Conservation (phyloP, 2,888 invertebrate genomes). For the Ryuthela nishihirai region DNA sequence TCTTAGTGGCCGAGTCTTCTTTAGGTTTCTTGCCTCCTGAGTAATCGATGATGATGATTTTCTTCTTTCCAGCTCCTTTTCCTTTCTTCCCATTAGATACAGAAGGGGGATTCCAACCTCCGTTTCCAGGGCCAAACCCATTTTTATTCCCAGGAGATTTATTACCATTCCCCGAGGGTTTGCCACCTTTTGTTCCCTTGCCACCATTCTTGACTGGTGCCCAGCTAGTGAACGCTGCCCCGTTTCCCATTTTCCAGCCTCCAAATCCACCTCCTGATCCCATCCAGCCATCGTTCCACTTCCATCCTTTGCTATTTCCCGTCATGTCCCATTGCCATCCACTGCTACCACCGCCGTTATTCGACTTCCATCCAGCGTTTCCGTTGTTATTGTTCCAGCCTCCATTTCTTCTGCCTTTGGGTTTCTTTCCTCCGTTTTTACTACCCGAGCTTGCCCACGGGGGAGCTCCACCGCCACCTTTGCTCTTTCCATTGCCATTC, state of each 20-base stretch:
- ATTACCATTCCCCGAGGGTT: slow-evolving; percentile 6
- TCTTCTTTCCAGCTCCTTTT: too few relatives aligned
- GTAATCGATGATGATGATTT: slow-evolving; percentile 30
- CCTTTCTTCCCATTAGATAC: too few relatives aligned
- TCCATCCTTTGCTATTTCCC: slow-evolving; percentile 20
- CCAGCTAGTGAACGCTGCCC: slow-evolving; percentile 24
- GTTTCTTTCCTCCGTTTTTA: too few relatives aligned
- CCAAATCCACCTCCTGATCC: slow-evolving; percentile 26
- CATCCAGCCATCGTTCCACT: slow-evolving; percentile 34
- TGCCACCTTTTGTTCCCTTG: neutral
- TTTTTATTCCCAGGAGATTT: slow-evolving; percentile 19
- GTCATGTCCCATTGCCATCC: slow-evolving; percentile 35
- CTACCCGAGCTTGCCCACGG: too few relatives aligned
- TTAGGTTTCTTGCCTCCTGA: slow-evolving; percentile 17
- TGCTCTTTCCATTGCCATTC: neutral
- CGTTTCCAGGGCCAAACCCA: slow-evolving; percentile 21
- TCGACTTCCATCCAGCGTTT: slow-evolving; percentile 18
- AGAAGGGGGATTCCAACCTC: too few relatives aligned
- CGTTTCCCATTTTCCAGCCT: slow-evolving; percentile 19
- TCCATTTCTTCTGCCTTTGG: neutral
- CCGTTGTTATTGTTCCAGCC: slow-evolving; percentile 3
- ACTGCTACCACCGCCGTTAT: slow-evolving; percentile 27
- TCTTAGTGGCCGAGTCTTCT: slow-evolving; percentile 20
- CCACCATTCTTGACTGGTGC: slow-evolving; percentile 14
- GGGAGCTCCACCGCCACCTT: too few relatives aligned